Evolutionary conservation across 1,140 invertebrate genomes (phyloP).

Genomic region (Bradynema listronoti): DNA sequence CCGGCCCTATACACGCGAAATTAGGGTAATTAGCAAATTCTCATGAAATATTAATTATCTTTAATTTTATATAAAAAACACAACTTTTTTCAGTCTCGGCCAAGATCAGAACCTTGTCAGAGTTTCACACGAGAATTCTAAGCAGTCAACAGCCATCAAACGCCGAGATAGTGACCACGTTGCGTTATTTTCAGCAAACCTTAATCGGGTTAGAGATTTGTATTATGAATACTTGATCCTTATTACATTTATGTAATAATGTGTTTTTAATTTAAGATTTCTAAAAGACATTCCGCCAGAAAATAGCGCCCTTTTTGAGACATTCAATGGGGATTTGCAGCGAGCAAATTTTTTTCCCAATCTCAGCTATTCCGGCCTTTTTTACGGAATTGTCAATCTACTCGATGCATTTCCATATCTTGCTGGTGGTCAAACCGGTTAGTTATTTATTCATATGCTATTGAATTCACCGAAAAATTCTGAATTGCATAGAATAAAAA

Average conservation of each 20-base stretch:
- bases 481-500: too few species aligned
- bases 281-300: slow-evolving; percentile 50
- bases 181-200: slow-evolving; percentile 95
- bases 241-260: slow-evolving; percentile 11
- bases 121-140: slow-evolving; percentile 82
- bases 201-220: slow-evolving; percentile 73
- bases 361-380: slow-evolving; percentile 56
- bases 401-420: slow-evolving; percentile 61
- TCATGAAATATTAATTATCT: too few species aligned
- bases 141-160: slow-evolving; percentile 86
- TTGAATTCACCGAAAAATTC: too few species aligned
- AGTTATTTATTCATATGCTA: too few species aligned
- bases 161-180: slow-evolving; percentile 86
- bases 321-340: slow-evolving; percentile 37
- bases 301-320: slow-evolving; percentile 38
- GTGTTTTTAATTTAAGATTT: slow-evolving; percentile 43
- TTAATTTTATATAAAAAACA: too few species aligned
- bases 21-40: too few species aligned
- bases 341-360: slow-evolving; percentile 49
- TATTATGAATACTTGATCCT: slow-evolving; percentile 9
- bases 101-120: slow-evolving; percentile 89
- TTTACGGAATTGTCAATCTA: slow-evolving; percentile 60
- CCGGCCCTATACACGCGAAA: too few species aligned
- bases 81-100: slow-evolving; percentile 86
- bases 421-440: slow-evolving; percentile 60